Evolutionary conservation across 2,113 vertebrate genomes (phyloP), one percentile per base, ranked within the genome.

Genomic region (Daphoenositta chrysoptera): DNA sequence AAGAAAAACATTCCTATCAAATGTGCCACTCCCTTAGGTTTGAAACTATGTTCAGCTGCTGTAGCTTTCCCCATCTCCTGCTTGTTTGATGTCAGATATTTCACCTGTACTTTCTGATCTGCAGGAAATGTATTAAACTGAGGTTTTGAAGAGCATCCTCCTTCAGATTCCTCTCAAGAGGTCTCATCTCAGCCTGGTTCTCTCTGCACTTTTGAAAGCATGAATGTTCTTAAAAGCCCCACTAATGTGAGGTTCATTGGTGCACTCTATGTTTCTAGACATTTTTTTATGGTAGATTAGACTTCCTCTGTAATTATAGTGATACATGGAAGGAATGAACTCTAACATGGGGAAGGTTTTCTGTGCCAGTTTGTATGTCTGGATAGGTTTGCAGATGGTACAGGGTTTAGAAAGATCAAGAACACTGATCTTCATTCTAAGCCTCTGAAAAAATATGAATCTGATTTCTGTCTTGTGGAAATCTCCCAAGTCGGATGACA

Each of bases 11-110:
- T 42, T 69, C 23, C 37, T 58, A 27, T 79, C 21, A 80, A 57
- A 66, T 39, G 22, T 19, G 4, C 19, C 7, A 2, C 28, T 44
- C 23, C 71, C 80, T 78, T 23, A 17, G 58, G 56, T 66, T 31
- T 78, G 51, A 89, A 88, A 39, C 23, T 2, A 3, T 26, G 23
- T 89, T 64, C 80, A 56, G 30, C 39, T 4, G 1, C 40, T 53
- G 39, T 11, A 83, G 48, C 60, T 89, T 65, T 66, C 18, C 19
- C 48, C 8, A 16, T 70, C 16, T 42, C 10, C 9, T 21, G 44
- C 42, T 83, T 82, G 39, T 63, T 89, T 90, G 54, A 83, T 73
- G 65, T 89, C 47, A 75, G 42, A 47, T 63, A 44, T 92, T 88
- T 77, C 45, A 54, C 42, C 57, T 37, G 10, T 3, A 5, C 27